Base-by-base conservation (phyloP, 2,888 invertebrate species). In the Luperina nickerlii region DNA sequence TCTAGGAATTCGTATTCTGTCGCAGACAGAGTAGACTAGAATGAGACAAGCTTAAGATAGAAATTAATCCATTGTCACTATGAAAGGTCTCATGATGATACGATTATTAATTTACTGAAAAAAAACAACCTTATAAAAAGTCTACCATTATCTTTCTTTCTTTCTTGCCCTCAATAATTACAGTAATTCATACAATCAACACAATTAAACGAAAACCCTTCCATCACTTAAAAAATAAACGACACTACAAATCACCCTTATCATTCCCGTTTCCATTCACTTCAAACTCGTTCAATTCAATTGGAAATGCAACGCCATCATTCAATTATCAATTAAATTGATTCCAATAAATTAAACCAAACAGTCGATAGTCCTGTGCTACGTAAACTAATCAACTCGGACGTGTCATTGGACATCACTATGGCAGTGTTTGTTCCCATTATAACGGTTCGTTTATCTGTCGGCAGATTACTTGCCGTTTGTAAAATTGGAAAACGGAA, bases 271-370 rank as follows among this genome's bases (percentile, higher is more conserved):
- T 69, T 54, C 63, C 74, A 71, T 76, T 82, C 65, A 75, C 62
- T 83, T 62, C 66, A 15, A 72, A 79, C 79, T 87, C 68, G 67
- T 72, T 80, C 81, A 76, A 85, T 85, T 76, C 74, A 82, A 86
- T 79, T 85, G 77, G 77, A 87, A 87, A 87, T 80, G 79, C 79
- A 81, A 66, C 62, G 75, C 79, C 75, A 83, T 83, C 78, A 82
- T 83, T 81, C 81, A 85, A 88, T 87, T 87, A 88, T 78, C 88
- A 85, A 83, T 87, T 87, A 82, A 74, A 88, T 87, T 81, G 85
- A 85, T 79, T 87, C 84, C 79, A 84, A 84, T 87, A 83, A 88
- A 85, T 85, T 84, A 78, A 87, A 81, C 82, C 82, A 88, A 85
- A 82, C 87, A 88, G 70, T 48, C 79, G 88, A 80, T 73, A 76